Evolutionary conservation across 2,113 vertebrate species (phyloP).

Genomic region (Balaeniceps rex): DNA sequence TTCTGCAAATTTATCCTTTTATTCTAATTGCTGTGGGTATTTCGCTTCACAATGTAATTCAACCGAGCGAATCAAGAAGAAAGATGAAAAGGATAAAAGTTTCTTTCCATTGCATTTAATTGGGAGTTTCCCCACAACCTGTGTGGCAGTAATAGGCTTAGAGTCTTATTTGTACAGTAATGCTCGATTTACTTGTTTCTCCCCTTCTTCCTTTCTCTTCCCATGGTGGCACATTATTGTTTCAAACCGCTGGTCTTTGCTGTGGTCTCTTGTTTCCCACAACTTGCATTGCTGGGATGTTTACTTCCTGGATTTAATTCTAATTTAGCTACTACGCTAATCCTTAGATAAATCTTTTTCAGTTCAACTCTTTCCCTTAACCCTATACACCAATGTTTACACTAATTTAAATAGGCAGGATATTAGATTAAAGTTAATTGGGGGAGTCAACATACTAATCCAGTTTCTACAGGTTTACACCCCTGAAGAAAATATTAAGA

Average conservation of each 20-base stretch:
- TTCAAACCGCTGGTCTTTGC: conserved; percentile 52
- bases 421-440: conserved; percentile 75
- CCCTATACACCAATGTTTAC: conserved; percentile 65
- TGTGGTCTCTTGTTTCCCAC: conserved; percentile 67
- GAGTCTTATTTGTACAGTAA: conserved; percentile 36
- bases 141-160: conserved; percentile 57
- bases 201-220: conserved; percentile 33
- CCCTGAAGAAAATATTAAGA: conserved; percentile 54
- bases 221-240: conserved; percentile 49
- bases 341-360: conserved; percentile 75
- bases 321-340: conserved; percentile 68
- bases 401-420: conserved; percentile 72
- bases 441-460: conserved; percentile 69
- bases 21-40: not conserved
- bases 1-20: not conserved
- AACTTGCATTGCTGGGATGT: conserved; percentile 64
- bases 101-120: not conserved
- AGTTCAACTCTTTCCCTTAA: conserved; percentile 60
- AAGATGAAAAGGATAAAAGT: not conserved
- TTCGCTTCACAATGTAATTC: not conserved
- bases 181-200: conserved; percentile 49
- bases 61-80: not conserved
- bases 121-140: conserved; percentile 19
- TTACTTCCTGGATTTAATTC: conserved; percentile 74
- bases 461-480: conserved; percentile 64